Conservation (phyloP, 2,797 vertebrate genomes). For the Coccyzus lansbergi region DNA sequence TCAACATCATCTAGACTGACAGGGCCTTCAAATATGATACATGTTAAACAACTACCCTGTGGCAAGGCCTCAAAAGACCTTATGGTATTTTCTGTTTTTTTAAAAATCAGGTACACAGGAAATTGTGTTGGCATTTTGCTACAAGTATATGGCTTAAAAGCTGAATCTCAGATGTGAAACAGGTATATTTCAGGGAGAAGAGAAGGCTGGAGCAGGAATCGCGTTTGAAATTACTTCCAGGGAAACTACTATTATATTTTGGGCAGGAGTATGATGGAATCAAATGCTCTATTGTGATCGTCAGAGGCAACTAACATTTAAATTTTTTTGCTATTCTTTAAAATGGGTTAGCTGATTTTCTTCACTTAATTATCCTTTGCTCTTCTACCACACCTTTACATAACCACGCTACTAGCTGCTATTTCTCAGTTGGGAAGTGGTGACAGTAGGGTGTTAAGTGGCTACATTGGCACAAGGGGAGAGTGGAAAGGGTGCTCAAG, state of each 20-base stretch:
- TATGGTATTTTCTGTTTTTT: slow-evolving; percentile 71
- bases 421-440: neutral
- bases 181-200: slow-evolving; percentile 38
- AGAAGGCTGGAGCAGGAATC: slow-evolving; percentile 8
- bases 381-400: neutral
- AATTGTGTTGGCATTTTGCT: slow-evolving; percentile 67
- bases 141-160: slow-evolving; percentile 22
- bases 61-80: slow-evolving; percentile 66
- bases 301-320: neutral
- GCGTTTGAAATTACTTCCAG: neutral
- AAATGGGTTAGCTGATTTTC: slow-evolving; percentile 10
- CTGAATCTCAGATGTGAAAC: slow-evolving; percentile 18
- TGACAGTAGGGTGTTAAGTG: neutral
- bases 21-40: slow-evolving; percentile 59
- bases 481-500: neutral
- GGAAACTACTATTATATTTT: neutral
- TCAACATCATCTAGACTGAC: slow-evolving; percentile 54
- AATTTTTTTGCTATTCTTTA: neutral
- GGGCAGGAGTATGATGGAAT: neutral
- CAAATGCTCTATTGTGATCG: neutral
- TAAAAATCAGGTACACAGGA: slow-evolving; percentile 68
- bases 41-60: slow-evolving; percentile 70
- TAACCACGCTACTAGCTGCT: neutral
- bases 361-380: neutral
- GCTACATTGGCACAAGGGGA: neutral